These are phyloP conservation scores for Physeter macrocephalus DNA, from an alignment of 2,113 vertebrate genomes.

Conservation along the genomic window DNA sequence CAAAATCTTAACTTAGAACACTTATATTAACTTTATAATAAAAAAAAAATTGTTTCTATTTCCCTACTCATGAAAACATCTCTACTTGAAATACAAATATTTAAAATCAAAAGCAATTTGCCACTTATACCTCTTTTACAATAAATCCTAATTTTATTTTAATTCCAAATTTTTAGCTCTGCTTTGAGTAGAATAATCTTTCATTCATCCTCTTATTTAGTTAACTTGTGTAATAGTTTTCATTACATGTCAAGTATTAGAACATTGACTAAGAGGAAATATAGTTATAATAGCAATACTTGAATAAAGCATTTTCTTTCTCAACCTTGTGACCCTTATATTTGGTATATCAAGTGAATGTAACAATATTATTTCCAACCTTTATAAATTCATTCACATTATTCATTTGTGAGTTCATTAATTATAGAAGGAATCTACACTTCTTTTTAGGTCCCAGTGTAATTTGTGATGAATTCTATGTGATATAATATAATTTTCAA, in stretches of 20 bases:
- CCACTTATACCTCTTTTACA: not conserved
- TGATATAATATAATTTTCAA: slow-evolving; percentile 27
- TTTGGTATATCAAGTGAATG: not conserved
- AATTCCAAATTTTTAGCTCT: not conserved
- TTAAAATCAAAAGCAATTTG: not conserved
- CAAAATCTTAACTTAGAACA: not conserved
- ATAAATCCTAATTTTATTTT: not conserved
- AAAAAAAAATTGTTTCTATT: not conserved
- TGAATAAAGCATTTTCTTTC: not conserved
- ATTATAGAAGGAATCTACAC: not conserved
- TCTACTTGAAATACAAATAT: not conserved
- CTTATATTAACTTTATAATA: not conserved
- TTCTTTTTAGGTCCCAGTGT: not conserved
- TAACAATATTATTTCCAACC: not conserved
- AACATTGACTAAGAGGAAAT: not conserved
- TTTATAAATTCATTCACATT: not conserved
- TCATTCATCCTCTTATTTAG: not conserved
- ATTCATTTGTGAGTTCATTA: not conserved
- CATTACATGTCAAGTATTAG: not conserved
- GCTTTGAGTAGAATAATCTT: not conserved
- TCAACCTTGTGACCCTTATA: not conserved
- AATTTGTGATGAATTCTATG: not conserved
- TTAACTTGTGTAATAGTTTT: not conserved
- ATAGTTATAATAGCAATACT: not conserved
- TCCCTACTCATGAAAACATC: not conserved